Conservation (phyloP, 1,140 invertebrate genomes). For the Stegodyphus dumicola region DNA sequence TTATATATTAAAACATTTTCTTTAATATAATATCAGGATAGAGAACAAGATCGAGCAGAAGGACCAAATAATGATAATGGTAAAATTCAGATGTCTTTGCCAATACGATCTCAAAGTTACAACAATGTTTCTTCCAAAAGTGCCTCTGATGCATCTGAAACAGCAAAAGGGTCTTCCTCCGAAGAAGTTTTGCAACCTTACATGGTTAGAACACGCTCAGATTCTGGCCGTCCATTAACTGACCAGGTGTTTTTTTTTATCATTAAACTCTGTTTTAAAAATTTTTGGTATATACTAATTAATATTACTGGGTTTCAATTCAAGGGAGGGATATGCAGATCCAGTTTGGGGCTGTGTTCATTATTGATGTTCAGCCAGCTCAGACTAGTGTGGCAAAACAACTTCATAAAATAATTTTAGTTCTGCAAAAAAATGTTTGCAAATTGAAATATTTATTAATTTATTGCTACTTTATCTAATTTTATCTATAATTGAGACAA, state of each 20-base stretch:
- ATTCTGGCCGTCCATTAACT: conserved; percentile 84
- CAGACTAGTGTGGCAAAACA: too few relatives aligned
- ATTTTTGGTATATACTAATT: neutral
- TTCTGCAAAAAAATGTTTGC: too few relatives aligned
- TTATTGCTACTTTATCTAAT: too few relatives aligned
- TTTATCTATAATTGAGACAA: too few relatives aligned
- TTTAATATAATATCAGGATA: conserved; percentile 15
- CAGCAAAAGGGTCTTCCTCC: conserved; percentile 74
- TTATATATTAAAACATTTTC: neutral
- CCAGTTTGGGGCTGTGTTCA: too few relatives aligned
- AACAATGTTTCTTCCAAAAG: conserved; percentile 23
- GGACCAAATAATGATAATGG: conserved; percentile 23
- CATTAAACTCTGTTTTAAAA: neutral
- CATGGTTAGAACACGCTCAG: conserved; percentile 83
- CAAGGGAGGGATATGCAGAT: too few relatives aligned
- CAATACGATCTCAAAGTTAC: conserved; percentile 19
- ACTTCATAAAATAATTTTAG: too few relatives aligned
- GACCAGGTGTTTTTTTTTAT: conserved; percentile 74
- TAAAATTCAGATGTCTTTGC: neutral
- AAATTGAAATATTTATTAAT: too few relatives aligned
- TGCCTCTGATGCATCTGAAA: conserved; percentile 64
- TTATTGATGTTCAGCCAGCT: too few relatives aligned
- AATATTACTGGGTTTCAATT: neutral
- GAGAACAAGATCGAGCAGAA: conserved; percentile 56
- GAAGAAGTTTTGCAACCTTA: conserved; percentile 10